phyloP scores from a whole-genome alignment of 2,797 vertebrate genomes.

The Oreonectes daqikongensis region DNA sequence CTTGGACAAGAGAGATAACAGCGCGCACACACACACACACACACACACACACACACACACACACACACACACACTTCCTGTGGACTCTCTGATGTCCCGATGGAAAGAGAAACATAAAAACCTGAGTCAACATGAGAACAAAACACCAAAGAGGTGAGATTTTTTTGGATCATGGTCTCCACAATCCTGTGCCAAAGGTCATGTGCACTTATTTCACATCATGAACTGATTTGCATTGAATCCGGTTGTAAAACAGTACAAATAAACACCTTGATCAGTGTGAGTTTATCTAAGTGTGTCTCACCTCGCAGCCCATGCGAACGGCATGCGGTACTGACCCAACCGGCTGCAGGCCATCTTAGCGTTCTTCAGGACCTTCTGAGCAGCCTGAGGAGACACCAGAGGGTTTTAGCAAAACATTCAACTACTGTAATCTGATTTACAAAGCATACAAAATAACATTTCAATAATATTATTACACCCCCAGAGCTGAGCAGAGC shows the following conservation, averaged over 20 bases:
- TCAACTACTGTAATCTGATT: no score
- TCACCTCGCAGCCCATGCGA: slow-evolving; percentile 98
- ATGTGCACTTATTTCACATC: not conserved
- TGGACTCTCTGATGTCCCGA: not conserved
- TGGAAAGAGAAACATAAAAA: slow-evolving; percentile 34
- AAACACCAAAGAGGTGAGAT: not conserved
- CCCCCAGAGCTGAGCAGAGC: not conserved
- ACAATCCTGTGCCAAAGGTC: no score
- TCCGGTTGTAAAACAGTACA: not conserved
- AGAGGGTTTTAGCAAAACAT: no score
- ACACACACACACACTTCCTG: slow-evolving; percentile 27
- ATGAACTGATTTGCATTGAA: not conserved
- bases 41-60: not conserved
- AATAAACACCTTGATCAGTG: not conserved
- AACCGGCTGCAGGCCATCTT: slow-evolving; percentile 93
- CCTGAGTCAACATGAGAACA: slow-evolving; percentile 3
- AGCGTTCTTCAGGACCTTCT: slow-evolving; percentile 97
- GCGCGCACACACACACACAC: not conserved
- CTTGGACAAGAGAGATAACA: slow-evolving; percentile 17
- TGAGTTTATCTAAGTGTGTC: not conserved
- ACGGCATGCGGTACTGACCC: slow-evolving; percentile 96
- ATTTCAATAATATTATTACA: slow-evolving; percentile 6
- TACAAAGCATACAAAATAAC: slow-evolving; percentile 9
- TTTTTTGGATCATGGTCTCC: no score
- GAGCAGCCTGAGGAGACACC: slow-evolving; percentile 82